A percentile compares a stretch with the other conserved stretches of the same genome.
phyloP scores from a whole-genome alignment of 2,113 vertebrate species.

The Amblyopsis rosae region DNA sequence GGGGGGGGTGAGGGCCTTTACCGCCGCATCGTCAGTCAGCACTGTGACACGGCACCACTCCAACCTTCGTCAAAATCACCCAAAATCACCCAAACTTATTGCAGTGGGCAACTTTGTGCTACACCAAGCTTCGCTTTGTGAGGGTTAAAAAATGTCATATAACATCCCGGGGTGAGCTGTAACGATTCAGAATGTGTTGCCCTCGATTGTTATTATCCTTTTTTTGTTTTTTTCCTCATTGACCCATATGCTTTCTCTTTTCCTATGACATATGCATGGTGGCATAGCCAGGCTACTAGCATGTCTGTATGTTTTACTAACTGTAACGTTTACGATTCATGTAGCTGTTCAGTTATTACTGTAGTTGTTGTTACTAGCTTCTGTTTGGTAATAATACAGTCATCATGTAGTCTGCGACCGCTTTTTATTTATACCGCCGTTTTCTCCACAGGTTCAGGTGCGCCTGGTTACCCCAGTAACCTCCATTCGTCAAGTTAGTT shows the following conservation, averaged over 20 bases:
- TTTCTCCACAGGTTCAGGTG: conserved; percentile 95
- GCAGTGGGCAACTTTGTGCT: conserved; percentile 10
- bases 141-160: conserved; percentile 20
- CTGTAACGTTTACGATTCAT: conserved; percentile 50
- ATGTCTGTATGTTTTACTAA: conserved; percentile 71
- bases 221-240: not conserved
- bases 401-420: conserved; percentile 68
- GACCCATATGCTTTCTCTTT: conserved; percentile 11
- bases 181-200: not conserved
- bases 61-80: not conserved
- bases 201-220: conserved; percentile 14
- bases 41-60: not conserved
- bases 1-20: conserved; percentile 54
- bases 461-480: conserved; percentile 93
- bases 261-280: conserved; percentile 39
- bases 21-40: conserved; percentile 6
- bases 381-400: conserved; percentile 53
- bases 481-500: conserved; percentile 97
- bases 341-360: conserved; percentile 10
- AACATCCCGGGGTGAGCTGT: not conserved
- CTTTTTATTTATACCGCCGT: conserved; percentile 86
- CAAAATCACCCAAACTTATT: conserved; percentile 29
- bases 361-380: conserved; percentile 36
- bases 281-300: conserved; percentile 61
- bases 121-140: not conserved